phyloP scores from a whole-genome alignment of 2,888 invertebrate genomes.

The Helicoverpa assulta region DNA sequence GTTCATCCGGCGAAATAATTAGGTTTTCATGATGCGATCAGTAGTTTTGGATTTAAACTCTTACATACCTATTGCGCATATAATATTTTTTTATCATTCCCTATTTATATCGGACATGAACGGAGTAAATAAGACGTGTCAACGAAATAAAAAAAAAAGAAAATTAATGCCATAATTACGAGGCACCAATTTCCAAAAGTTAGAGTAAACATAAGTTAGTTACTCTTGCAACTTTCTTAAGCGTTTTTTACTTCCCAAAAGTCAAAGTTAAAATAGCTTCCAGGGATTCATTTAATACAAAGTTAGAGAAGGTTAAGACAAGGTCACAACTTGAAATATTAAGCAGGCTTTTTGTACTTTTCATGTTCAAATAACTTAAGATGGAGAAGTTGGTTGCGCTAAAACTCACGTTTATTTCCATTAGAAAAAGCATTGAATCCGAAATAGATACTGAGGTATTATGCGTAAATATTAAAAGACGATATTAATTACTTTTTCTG shows the following conservation, averaged over 20 bases:
- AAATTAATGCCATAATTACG: neutral
- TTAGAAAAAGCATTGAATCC: too few species aligned
- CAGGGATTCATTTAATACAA: conserved; percentile 19
- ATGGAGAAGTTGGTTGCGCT: conserved; percentile 4
- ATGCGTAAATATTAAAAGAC: too few species aligned
- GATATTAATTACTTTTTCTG: too few species aligned
- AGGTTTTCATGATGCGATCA: too few species aligned
- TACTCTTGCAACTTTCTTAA: neutral
- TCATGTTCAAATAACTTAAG: conserved; percentile 4
- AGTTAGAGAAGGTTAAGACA: conserved; percentile 6
- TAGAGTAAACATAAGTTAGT: neutral
- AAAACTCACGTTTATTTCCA: too few species aligned
- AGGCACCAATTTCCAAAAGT: conserved; percentile 3
- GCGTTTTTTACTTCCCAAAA: conserved; percentile 8
- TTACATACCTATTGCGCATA: too few species aligned
- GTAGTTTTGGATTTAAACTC: too few species aligned
- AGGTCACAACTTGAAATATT: conserved; percentile 2
- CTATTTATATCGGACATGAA: too few species aligned
- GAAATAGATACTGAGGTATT: too few species aligned
- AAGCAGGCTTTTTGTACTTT: neutral
- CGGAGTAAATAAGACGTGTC: too few species aligned
- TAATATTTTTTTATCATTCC: too few species aligned
- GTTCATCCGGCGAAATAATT: too few species aligned
- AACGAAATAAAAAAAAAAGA: neutral
- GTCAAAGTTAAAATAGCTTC: conserved; percentile 17